Evolutionary conservation across 2,797 vertebrate genomes (phyloP), one percentile per base, ranked within the genome.

Genomic region (Gouania willdenowi): DNA sequence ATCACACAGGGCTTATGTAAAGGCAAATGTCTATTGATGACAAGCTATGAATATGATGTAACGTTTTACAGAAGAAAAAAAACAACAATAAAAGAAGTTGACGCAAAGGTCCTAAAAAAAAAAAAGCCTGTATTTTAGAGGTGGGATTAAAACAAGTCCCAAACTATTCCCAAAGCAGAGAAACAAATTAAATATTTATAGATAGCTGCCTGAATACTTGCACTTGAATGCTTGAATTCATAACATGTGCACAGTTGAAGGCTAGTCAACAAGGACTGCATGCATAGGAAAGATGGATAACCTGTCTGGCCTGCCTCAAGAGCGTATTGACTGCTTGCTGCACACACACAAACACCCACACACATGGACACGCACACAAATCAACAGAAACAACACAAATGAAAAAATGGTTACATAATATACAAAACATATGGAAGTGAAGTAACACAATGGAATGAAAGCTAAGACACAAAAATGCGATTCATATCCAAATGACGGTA

Each of bases 301-400:
- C 83, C 83, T 83, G 26, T 29, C 70, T 6, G 48, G 36, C n/a
- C 0, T 19, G 37, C 31, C 47, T 42, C 14, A 81, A 0, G 32
- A 83, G 75, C 5, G 22, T 32, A 48, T 74, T 27, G 10, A 82
- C 70, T 34, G 79, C 77, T 66, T 19, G 66, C 83, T 85, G 37
- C 52, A 61, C 6, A 23, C 21, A 8, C 8, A 7, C 21, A 23
- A 20, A 13, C 60, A 53, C 50, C 27, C 8, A 34, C 20, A 41
- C 15, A 28, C 20, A 50, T 46, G 41, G 21, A 43, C 26, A 41
- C 50, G 25, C 9, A 34, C 21, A 41, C 14, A 29, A 21, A 51
- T 47, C 29, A 40, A 40, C 29, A 57, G n/a, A 25, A 49, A 65
- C 8, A 31, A 63, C 41, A 75, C 41, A 71, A 55, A 63, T 29